These are phyloP conservation scores for Hetaerina titia DNA, from an alignment of 2,888 invertebrate species.

Conservation along the genomic window DNA sequence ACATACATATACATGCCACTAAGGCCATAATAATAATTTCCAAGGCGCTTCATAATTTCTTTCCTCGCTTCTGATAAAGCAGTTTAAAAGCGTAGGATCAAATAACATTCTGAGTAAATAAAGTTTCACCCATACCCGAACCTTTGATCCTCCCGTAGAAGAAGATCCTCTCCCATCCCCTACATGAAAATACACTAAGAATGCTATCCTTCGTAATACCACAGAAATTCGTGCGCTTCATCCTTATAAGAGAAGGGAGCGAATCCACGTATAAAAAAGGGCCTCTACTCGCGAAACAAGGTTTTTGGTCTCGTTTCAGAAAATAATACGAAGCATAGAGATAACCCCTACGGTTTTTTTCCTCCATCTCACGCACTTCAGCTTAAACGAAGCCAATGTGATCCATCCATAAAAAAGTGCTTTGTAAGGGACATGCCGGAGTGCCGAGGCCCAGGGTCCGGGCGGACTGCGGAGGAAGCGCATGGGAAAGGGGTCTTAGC, in stretches of 20 bases:
- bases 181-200: no score
- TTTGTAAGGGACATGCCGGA: neutral
- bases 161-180: no score
- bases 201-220: neutral
- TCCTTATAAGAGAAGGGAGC: neutral
- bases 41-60: no score
- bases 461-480: neutral
- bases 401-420: constrained; percentile 3
- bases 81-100: no score
- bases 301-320: constrained; percentile 16
- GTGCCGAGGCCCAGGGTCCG: neutral
- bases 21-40: no score
- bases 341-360: neutral
- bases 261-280: neutral
- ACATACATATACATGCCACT: no score
- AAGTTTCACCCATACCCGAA: no score
- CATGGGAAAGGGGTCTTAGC: neutral
- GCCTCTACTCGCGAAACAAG: neutral
- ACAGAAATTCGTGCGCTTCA: neutral
- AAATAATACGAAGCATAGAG: constrained; percentile 18
- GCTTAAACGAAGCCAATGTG: constrained; percentile 45
- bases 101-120: no score
- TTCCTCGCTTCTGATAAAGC: no score
- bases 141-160: no score
- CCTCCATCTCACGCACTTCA: neutral